Base-by-base conservation (phyloP, 2,888 invertebrate genomes). In the Orchesellides sinensis region DNA sequence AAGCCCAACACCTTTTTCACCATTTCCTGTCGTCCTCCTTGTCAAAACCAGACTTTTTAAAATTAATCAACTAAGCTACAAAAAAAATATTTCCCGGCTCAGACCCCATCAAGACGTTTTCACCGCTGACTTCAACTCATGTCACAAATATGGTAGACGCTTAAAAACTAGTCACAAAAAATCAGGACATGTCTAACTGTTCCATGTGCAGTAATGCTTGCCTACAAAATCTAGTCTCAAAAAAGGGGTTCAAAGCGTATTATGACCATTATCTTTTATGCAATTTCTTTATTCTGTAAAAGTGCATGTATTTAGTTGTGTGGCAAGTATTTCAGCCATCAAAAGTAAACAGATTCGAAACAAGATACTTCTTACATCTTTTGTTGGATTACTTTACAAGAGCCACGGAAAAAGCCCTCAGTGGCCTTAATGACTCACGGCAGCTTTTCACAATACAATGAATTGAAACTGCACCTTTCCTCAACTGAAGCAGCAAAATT, bases 121-220 rank as follows among this genome's bases (percentile, higher is more conserved):
- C 70, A 56, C 32, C 10, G 21, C 12, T 54, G 54, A 8, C 27
- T 56, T 56, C 4, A 1, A 27, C 56, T 56, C n/a, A n/a, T n/a
- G n/a, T n/a, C n/a, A n/a, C n/a, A n/a, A n/a, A n/a, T 56, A 56
- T 56, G 27, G 27, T 4, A 54, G 25, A n/a, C 68, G 19, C 23
- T 63, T 32, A 49, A 35, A 54, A 12, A n/a, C 6, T n/a, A 61
- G n/a, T 61, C 29, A 32, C 12, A 23, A 29, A 47, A 81, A 81
- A 68, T 81, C 73, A 73, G 80, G 80, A 73, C 80, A 49, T 61
- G 68, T 74, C 35, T 81, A 81, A 81, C 80, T 81, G 80, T 81
- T 81, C 73, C 72, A 81, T 68, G 40, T 69, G 78, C 78, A 72
- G 21, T 59, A 56, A 47, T 54, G 19, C 21, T 49, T 10, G 29